Evolutionary conservation across 37 sponge, comb jelly and placozoan species (phyloP).

Genomic region (Aplysina aerophoba): DNA sequence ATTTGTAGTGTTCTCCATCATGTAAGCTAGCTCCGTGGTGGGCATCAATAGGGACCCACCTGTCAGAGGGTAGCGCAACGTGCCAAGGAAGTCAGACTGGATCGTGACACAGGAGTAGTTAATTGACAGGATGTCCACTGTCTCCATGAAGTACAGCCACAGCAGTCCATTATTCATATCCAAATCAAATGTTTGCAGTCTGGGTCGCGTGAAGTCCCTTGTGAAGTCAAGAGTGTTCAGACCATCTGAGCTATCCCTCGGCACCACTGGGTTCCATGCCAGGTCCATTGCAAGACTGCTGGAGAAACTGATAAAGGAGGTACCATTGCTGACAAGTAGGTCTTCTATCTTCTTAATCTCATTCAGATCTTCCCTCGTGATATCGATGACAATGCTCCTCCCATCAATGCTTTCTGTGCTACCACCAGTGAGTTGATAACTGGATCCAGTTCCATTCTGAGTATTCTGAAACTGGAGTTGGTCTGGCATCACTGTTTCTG

Average conservation of each 20-base stretch:
- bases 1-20: constrained; percentile 17
- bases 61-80: constrained; percentile 37
- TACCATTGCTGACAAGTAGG: constrained; percentile 38
- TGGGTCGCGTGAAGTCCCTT: constrained; percentile 60
- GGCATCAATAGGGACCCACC: constrained; percentile 73
- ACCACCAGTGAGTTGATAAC: constrained; percentile 63
- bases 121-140: constrained; percentile 67
- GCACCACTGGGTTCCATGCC: constrained; percentile 66
- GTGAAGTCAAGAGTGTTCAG: constrained; percentile 30
- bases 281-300: constrained; percentile 66
- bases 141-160: constrained; percentile 75
- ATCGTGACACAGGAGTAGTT: constrained; percentile 73
- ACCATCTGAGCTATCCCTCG: constrained; percentile 28
- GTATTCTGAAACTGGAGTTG: constrained; percentile 28
- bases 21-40: neutral
- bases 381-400: constrained; percentile 47
- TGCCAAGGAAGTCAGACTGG: constrained; percentile 47
- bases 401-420: constrained; percentile 67
- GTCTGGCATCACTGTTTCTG: constrained; percentile 47
- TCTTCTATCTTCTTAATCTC: constrained; percentile 68
- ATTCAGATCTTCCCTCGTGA: constrained; percentile 81
- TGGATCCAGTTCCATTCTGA: neutral
- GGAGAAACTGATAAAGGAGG: constrained; percentile 60
- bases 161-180: constrained; percentile 82
- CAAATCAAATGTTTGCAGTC: constrained; percentile 72